Conservation (phyloP, 2,797 vertebrate species). For the Mus spretus region DNA sequence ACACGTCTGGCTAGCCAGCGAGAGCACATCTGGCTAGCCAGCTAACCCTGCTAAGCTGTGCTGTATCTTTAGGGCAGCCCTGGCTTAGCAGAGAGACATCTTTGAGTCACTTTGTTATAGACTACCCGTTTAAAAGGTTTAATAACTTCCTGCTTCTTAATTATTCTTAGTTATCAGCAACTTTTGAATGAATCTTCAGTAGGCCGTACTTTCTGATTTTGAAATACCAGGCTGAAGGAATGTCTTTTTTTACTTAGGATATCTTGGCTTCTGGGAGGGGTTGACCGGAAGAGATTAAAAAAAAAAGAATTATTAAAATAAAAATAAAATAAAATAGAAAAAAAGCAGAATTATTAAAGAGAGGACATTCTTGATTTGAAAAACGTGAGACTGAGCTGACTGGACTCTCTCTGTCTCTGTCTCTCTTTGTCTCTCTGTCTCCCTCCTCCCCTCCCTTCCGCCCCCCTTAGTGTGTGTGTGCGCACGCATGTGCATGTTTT, state of each 20-base stretch:
- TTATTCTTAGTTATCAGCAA: background rate
- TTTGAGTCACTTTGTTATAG: constrained; percentile 29
- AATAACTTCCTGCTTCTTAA: background rate
- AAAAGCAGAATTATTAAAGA: constrained; percentile 36
- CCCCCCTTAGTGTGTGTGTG: background rate
- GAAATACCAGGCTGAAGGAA: background rate
- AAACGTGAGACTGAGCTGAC: background rate
- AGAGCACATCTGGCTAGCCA: background rate
- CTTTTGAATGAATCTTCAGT: background rate
- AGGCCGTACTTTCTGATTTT: background rate
- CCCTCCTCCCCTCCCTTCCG: too few species aligned
- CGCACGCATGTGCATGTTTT: rapidly evolving
- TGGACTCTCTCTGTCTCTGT: background rate
- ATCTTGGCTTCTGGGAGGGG: background rate
- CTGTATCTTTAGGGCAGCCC: background rate
- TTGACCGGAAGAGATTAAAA: background rate
- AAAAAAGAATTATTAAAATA: constrained; percentile 32
- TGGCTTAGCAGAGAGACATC: constrained; percentile 17
- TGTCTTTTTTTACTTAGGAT: background rate
- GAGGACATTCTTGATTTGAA: background rate
- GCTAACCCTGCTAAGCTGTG: background rate
- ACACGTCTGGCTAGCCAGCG: background rate
- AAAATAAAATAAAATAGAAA: background rate
- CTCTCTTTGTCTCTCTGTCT: background rate
- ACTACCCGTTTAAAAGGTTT: background rate